Evolutionary conservation across 2,113 vertebrate genomes (phyloP).

Genomic region (Poeciliopsis prolifica): DNA sequence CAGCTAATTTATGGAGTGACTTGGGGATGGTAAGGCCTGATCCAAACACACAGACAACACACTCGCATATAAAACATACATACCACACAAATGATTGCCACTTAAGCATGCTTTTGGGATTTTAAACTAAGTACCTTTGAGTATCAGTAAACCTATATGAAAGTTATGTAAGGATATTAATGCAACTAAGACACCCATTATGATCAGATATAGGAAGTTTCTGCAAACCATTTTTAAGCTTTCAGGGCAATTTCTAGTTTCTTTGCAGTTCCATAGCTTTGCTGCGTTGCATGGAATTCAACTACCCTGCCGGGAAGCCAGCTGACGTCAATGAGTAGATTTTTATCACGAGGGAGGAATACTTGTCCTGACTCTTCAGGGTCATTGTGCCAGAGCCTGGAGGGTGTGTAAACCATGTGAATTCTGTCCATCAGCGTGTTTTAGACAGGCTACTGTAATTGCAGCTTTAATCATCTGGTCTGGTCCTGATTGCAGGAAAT

Average conservation of each 20-base stretch:
- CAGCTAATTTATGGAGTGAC: conserved; percentile 78
- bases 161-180: conserved; percentile 17
- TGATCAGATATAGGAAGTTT: conserved; percentile 16
- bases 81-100: conserved; percentile 39
- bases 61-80: conserved; percentile 49
- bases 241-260: conserved; percentile 16
- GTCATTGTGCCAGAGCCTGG: conserved; percentile 33
- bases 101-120: conserved; percentile 57
- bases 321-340: conserved; percentile 69
- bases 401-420: conserved; percentile 60
- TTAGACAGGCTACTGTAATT: conserved; percentile 45
- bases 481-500: conserved; percentile 58
- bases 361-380: conserved; percentile 71
- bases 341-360: conserved; percentile 61
- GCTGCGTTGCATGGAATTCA: conserved; percentile 33
- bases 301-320: conserved; percentile 34
- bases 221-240: conserved; percentile 58
- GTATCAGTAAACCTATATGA: conserved; percentile 59
- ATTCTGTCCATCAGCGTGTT: conserved; percentile 35
- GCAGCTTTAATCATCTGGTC: conserved; percentile 60
- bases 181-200: conserved; percentile 11
- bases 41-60: conserved; percentile 18
- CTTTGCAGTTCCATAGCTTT: background rate
- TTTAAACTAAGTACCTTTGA: conserved; percentile 71
- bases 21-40: conserved; percentile 63